Base-by-base conservation (phyloP, 1,140 invertebrate genomes). In the Lasioglossum baleicum region DNA sequence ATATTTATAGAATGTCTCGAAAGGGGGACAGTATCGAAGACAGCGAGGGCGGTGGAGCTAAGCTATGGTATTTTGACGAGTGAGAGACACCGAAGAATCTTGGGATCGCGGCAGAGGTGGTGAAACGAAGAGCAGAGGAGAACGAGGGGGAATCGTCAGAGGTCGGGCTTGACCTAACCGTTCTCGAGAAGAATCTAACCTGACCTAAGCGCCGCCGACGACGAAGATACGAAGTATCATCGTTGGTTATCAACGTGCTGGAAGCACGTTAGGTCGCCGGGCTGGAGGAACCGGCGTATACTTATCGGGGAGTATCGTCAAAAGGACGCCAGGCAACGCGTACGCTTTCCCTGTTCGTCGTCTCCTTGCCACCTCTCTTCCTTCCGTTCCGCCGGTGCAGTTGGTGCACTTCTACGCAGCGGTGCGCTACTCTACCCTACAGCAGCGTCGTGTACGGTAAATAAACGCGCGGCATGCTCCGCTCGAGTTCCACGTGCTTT, bases 131-230 rank as follows among this genome's bases (percentile, higher is more conserved):
- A 56, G 13, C 22, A n/a, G n/a, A n/a, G n/a, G n/a, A n/a, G n/a
- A 51, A 60, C 67, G 44, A 82, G 20, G 40, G 13, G 22, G 53
- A 82, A 73, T 63, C 58, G 48, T 31, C 13, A 42, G 64, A 67
- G 48, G 35, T 69, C 42, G 79, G 42, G 11, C 17, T 15, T 73
- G 65, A 64, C 6, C 35, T 53, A 69, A 69, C 31, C 65, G 22
- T 74, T 68, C 44, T 61, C 63, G 56, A 11, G 42, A 44, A 10
- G 2, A 15, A 15, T 61, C 58, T 66, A 65, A 48, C 17, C 42
- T 70, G 40, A 76, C 58, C 58, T 81, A 78, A 87, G 69, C 78
- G 81, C 73, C n/a, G n/a, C n/a, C n/a, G n/a, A n/a, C n/a, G n/a
- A n/a, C n/a, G n/a, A n/a, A n/a, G n/a, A n/a, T n/a, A n/a, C n/a